Base-by-base conservation (phyloP, 2,888 invertebrate genomes). In the Lottia scabra region DNA sequence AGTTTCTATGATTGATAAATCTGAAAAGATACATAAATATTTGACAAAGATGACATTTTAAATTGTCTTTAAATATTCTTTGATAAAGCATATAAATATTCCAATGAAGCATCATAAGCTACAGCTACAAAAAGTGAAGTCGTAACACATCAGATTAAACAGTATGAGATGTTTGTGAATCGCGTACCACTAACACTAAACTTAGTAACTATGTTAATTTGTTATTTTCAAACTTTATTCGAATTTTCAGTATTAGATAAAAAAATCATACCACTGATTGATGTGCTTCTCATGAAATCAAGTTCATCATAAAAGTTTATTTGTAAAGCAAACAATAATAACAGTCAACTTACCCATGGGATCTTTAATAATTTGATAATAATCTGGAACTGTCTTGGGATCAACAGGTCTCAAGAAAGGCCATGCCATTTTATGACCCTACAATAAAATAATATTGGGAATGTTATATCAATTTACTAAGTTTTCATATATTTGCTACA, bases 361-460 rank as follows among this genome's bases (percentile, higher is more conserved):
- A 72, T 89, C 89, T 75, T 87, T 87, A 64, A 91, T 84, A 73
- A 90, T 81, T 92, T 95, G 94, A 89, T 97, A 97, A 91, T 99
- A 99, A 90, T 98, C 97, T 12, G 98, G 98, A 68, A 97, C 98
- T 91, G 98, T 97, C 84, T 94, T 94, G 43, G 96, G 95, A 91
- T 98, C 96, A 12, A 99, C 98, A 43, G 98, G 97, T 91, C 97
- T 96, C 93, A 97, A 94, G 90, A 99, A 99, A 26, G 98, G 98
- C 97, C 97, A 97, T 23, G 98, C 96, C 91, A 95, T 97, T 91
- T 97, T 97, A 91, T 98, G 97, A 77, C 93, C 91, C 94, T 98
- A 91, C 27, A 87, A 78, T 19, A 63, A 67, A 72, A 38, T 23
- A 67, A n/a, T 38, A 38, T 67, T 67, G 12, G 13, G 3, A 45